Base-by-base conservation (phyloP, 1,140 invertebrate species). In the Tribolium madens region DNA sequence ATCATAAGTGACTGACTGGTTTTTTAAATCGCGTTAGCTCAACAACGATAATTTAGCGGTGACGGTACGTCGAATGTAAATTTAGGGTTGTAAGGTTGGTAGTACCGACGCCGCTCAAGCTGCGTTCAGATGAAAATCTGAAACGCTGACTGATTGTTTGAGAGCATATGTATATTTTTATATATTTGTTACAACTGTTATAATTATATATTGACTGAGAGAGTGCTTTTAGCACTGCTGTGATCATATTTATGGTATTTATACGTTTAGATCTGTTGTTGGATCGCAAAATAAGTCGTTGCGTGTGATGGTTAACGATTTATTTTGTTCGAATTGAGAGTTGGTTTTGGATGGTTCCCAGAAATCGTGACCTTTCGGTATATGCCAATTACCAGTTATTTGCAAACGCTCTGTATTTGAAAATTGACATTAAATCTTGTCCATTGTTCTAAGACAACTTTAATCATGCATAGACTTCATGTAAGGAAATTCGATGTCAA, bases 141-240 rank as follows among this genome's bases (percentile, higher is more conserved):
- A 71, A 69, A 82, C 68, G 80, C 76, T 78, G 83, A 84, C 82
- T 82, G 81, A 84, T 84, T 83, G 81, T 84, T 84, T 83, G 84
- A 84, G 81, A 84, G 81, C 83, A 82, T 84, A 85, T 86, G 85
- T 86, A 85, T 86, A 86, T 86, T 86, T 86, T 86, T 86, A 82
- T 86, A 86, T 86, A 81, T 86, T 86, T 86, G 85, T 86, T 86
- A 86, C 85, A 83, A 84, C 81, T 85, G 84, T 86, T 85, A 84
- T 84, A 84, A 84, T 83, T 84, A 83, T 84, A 84, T 83, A 84
- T 83, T 81, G 84, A 85, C 84, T 84, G 83, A 83, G 78, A 83
- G 79, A 79, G 76, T 75, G 84, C 78, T 75, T 52, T 57, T 68
- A 82, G 83, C 81, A 81, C 81, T 79, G 81, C 83, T 85, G 84